phyloP scores from a whole-genome alignment of 2,113 vertebrate species.

The Platysteira castanea region DNA sequence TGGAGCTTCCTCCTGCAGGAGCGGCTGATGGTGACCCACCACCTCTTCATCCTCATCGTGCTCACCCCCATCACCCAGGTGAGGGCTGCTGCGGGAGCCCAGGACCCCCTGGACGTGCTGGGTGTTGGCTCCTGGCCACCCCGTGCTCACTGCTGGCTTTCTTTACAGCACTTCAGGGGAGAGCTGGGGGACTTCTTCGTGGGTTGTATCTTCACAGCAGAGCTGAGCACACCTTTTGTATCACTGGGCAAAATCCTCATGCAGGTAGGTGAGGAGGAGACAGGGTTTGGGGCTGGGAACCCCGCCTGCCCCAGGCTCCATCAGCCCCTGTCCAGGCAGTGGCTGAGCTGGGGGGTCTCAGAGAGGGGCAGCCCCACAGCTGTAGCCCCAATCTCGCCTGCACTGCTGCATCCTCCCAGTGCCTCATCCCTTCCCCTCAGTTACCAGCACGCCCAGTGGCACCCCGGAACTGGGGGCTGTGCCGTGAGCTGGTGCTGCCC shows the following conservation, averaged over 20 bases:
- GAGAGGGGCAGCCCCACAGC: background rate
- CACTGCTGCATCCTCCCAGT: background rate
- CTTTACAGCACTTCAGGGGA: slow-evolving; percentile 84
- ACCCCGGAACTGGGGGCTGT: background rate
- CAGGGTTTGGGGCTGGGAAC: accelerated
- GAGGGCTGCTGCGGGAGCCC: slow-evolving; percentile 11
- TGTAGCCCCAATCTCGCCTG: background rate
- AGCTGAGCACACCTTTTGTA: slow-evolving; percentile 98
- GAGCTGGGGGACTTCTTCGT: slow-evolving; percentile 94
- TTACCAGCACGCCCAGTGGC: background rate
- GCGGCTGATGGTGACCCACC: slow-evolving; percentile 90
- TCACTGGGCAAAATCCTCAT: slow-evolving; percentile 94
- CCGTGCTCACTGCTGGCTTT: background rate
- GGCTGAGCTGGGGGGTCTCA: background rate
- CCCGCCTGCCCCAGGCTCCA: background rate
- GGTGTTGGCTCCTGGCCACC: background rate
- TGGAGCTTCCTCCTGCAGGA: slow-evolving; percentile 85
- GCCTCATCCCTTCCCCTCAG: background rate
- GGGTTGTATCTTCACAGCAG: slow-evolving; percentile 92
- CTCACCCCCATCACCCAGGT: slow-evolving; percentile 91
- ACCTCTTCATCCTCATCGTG: slow-evolving; percentile 86
- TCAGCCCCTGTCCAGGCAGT: background rate
- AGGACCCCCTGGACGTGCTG: background rate
- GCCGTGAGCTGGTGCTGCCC: background rate
- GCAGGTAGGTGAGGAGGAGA: slow-evolving; percentile 76